Conservation (phyloP, 2,113 vertebrate species). For the Notarius lentiginosus region DNA sequence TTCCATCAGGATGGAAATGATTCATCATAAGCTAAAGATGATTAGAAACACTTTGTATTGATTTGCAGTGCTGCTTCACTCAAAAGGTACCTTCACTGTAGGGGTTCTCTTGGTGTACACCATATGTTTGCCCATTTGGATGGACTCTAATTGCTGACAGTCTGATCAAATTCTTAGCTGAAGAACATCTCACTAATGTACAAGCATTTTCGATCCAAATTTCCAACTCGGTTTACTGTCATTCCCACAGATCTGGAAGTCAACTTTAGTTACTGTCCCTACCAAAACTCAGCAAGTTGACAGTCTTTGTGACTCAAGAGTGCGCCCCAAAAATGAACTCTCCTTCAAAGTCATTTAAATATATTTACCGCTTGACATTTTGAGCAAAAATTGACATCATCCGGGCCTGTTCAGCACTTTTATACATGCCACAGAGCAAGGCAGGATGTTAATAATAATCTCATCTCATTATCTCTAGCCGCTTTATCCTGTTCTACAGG, state of each 20-base stretch:
- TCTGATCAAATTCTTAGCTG: background rate
- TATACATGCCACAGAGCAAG: background rate
- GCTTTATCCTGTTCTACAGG: no score
- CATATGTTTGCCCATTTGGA: background rate
- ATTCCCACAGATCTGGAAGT: background rate
- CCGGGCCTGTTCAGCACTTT: background rate
- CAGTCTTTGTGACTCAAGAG: background rate
- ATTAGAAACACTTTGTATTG: background rate
- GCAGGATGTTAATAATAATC: background rate
- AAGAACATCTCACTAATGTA: background rate
- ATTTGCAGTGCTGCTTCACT: background rate
- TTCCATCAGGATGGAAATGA: background rate
- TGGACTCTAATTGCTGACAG: background rate
- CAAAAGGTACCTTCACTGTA: background rate
- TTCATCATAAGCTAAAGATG: background rate
- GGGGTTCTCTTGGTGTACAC: background rate
- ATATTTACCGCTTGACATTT: background rate
- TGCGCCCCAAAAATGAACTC: background rate
- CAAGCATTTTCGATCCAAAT: background rate
- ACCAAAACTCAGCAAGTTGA: background rate
- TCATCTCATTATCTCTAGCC: no score
- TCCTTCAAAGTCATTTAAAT: background rate
- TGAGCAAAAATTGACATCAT: background rate
- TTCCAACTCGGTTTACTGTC: background rate
- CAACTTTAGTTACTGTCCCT: background rate